Percentiles rank a stretch among this genome's conserved stretches.
Evolutionary conservation across 1,140 invertebrate species (phyloP).

Genomic region (Calliopsis andreniformis): DNA sequence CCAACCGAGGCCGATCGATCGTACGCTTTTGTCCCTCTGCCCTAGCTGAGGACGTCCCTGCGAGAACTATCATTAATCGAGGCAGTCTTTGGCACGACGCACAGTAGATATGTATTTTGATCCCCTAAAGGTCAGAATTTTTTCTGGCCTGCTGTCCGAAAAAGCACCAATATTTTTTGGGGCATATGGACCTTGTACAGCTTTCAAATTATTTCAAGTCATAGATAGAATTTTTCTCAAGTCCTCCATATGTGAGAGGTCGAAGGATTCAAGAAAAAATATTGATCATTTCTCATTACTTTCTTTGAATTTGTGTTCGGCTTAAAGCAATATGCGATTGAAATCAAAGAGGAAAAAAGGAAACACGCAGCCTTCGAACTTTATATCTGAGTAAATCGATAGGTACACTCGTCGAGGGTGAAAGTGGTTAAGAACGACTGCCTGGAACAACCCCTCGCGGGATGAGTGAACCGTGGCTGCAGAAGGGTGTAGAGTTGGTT

Average conservation of each 20-base stretch:
- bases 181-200: no score
- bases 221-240: no score
- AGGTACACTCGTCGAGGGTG: background rate
- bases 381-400: slow-evolving; percentile 44
- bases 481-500: slow-evolving; percentile 35
- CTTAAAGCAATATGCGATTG: no score
- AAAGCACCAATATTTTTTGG: no score
- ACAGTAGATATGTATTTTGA: no score
- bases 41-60: background rate
- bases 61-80: background rate
- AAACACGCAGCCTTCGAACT: slow-evolving; percentile 29
- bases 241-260: no score
- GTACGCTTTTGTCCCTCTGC: background rate
- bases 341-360: background rate
- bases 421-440: background rate
- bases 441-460: background rate
- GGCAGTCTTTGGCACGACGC: background rate
- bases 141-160: no score
- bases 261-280: no score
- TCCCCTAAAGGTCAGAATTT: no score
- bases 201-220: no score
- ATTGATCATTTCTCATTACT: no score
- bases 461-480: slow-evolving; percentile 20
- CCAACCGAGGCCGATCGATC: background rate
- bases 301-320: no score